phyloP scores from a whole-genome alignment of 2,888 invertebrate genomes.

The Podabrus alpinus region DNA sequence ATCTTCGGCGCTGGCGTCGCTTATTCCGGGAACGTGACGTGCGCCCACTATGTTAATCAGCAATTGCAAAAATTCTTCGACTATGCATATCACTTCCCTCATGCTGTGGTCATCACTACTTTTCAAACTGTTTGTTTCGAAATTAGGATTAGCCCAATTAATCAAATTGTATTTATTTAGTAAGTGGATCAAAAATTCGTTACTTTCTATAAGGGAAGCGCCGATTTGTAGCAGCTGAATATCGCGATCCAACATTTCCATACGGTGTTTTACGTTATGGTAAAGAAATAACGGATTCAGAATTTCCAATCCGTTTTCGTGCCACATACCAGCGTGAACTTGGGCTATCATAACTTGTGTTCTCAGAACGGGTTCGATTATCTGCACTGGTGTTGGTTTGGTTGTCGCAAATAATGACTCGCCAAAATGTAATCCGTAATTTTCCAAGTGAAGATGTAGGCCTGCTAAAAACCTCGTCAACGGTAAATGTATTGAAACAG shows the following conservation, averaged over 20 bases:
- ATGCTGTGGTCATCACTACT: constrained; percentile 81
- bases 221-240: constrained; percentile 86
- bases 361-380: constrained; percentile 90
- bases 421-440: constrained; percentile 75
- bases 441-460: constrained; percentile 78
- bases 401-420: constrained; percentile 68
- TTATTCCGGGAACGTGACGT: constrained; percentile 75
- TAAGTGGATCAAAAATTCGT: constrained; percentile 91
- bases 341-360: constrained; percentile 87
- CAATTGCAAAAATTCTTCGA: constrained; percentile 89
- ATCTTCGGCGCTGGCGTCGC: constrained; percentile 78
- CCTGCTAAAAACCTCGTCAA: constrained; percentile 91
- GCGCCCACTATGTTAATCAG: constrained; percentile 79
- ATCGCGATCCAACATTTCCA: constrained; percentile 94
- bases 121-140: constrained; percentile 61
- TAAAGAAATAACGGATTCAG: constrained; percentile 96
- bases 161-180: constrained; percentile 89
- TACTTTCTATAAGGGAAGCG: constrained; percentile 83
- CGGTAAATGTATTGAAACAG: constrained; percentile 94
- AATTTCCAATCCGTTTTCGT: constrained; percentile 95
- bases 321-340: constrained; percentile 96
- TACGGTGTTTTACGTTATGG: constrained; percentile 91
- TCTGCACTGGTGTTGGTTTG: constrained; percentile 76
- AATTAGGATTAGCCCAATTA: constrained; percentile 78
- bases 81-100: constrained; percentile 82